These are phyloP conservation scores for Oxyscelio sp. DNA, from an alignment of 2,888 invertebrate species.

Conservation along the genomic window DNA sequence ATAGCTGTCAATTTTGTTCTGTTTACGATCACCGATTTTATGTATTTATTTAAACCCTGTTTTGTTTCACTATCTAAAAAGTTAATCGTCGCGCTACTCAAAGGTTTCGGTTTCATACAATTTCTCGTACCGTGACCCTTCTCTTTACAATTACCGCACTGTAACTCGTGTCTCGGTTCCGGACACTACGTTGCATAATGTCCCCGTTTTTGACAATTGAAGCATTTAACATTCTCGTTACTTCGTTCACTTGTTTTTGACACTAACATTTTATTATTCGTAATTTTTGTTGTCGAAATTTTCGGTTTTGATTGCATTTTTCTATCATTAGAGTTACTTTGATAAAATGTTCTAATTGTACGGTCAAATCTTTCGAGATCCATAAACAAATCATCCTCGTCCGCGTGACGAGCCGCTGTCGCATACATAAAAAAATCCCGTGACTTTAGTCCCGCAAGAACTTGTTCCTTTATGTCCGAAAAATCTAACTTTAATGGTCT, in stretches of 20 bases:
- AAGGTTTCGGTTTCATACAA: conserved; percentile 4
- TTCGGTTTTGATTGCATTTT: no score
- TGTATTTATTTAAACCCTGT: not conserved
- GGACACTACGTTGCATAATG: conserved; percentile 31
- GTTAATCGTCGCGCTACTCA: not conserved
- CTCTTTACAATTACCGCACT: conserved; percentile 8
- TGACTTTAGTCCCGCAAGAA: conserved; percentile 30
- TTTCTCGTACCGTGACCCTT: conserved; percentile 10
- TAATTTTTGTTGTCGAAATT: no score
- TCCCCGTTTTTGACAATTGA: conserved; percentile 2
- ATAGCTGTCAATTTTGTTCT: no score
- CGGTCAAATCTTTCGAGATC: not conserved
- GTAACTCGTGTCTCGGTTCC: not conserved
- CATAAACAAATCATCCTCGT: not conserved
- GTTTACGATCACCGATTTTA: conserved; percentile 11
- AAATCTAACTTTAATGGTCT: conserved; percentile 31
- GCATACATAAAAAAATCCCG: conserved; percentile 38
- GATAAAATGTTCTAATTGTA: no score
- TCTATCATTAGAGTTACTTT: no score
- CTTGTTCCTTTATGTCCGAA: conserved; percentile 30
- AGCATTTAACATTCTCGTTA: conserved; percentile 4
- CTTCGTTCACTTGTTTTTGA: not conserved
- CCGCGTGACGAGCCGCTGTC: not conserved
- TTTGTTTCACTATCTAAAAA: not conserved
- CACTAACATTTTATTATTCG: not conserved